These are phyloP conservation scores for Caranx ignobilis DNA, from an alignment of 2,113 vertebrate species.

Conservation along the genomic window DNA sequence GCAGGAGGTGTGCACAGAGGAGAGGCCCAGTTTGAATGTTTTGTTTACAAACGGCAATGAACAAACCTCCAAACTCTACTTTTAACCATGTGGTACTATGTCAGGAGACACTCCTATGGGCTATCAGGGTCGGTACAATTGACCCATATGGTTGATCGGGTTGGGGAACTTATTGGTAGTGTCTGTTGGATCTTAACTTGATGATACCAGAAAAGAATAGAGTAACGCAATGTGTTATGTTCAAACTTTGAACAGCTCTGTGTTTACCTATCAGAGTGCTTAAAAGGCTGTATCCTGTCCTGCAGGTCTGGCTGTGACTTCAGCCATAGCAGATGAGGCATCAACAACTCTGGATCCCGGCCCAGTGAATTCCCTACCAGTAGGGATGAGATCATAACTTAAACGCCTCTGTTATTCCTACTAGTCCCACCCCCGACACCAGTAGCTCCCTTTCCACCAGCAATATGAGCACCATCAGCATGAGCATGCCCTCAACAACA, in stretches of 20 bases:
- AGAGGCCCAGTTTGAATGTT: too few species aligned
- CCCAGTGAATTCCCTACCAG: accelerated
- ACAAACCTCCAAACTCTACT: too few species aligned
- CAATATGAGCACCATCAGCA: not conserved
- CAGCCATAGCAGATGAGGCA: accelerated
- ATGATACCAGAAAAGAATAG: not conserved
- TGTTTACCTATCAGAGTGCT: not conserved
- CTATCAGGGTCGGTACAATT: too few species aligned
- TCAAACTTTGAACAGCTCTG: not conserved
- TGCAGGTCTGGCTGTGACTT: constrained; percentile 47
- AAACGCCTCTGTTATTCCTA: accelerated
- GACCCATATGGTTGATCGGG: too few species aligned
- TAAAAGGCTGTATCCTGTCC: not conserved
- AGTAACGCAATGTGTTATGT: not conserved
- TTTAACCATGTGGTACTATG: too few species aligned
- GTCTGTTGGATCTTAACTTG: too few species aligned
- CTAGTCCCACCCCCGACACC: not conserved
- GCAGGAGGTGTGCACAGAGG: too few species aligned
- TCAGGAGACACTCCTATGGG: too few species aligned
- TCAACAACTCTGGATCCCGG: not conserved
- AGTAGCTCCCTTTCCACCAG: not conserved
- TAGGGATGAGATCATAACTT: accelerated
- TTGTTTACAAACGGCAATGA: too few species aligned
- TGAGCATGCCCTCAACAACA: not conserved
- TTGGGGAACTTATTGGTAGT: too few species aligned